Evolutionary conservation across 2,888 invertebrate genomes (phyloP).

Genomic region (Dendrolimus houi): DNA sequence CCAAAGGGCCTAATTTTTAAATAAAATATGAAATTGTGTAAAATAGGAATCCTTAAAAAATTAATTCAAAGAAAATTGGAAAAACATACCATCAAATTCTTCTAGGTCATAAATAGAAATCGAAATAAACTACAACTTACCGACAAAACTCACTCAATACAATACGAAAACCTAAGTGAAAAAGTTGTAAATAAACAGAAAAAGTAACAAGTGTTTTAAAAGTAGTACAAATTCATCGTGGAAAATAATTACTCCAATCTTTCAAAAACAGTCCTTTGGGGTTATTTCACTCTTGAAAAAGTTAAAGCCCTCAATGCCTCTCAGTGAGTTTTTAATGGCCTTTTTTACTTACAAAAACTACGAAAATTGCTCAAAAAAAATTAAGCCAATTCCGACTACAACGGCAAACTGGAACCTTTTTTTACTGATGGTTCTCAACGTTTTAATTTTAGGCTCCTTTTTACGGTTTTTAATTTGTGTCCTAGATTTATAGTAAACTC

Average conservation of each 20-base stretch:
- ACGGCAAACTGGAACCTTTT: constrained; percentile 20
- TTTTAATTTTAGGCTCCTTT: constrained; percentile 5
- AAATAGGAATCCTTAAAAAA: too few relatives aligned
- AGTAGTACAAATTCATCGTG: background rate
- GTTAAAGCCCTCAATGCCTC: constrained; percentile 22
- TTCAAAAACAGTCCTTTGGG: constrained; percentile 10
- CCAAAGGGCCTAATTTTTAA: too few relatives aligned
- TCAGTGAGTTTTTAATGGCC: constrained; percentile 14
- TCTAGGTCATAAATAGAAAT: too few relatives aligned
- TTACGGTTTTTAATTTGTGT: too few relatives aligned
- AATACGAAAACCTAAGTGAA: background rate
- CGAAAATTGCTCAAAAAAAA: constrained; percentile 20
- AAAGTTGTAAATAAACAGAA: background rate
- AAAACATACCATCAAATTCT: too few relatives aligned
- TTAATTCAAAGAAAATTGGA: too few relatives aligned
- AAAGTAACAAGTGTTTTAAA: background rate
- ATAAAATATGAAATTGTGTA: too few relatives aligned
- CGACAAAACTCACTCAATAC: too few relatives aligned
- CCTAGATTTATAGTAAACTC: too few relatives aligned
- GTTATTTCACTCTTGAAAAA: constrained; percentile 21
- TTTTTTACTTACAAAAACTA: constrained; percentile 24
- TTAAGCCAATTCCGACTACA: constrained; percentile 14
- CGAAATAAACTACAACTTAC: too few relatives aligned
- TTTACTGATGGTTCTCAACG: constrained; percentile 4
- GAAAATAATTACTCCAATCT: background rate